A percentile compares a stretch with the other conserved stretches of the same genome.
Conservation (phyloP, 2,888 invertebrate species). For the Drosophila macrospina region DNA sequence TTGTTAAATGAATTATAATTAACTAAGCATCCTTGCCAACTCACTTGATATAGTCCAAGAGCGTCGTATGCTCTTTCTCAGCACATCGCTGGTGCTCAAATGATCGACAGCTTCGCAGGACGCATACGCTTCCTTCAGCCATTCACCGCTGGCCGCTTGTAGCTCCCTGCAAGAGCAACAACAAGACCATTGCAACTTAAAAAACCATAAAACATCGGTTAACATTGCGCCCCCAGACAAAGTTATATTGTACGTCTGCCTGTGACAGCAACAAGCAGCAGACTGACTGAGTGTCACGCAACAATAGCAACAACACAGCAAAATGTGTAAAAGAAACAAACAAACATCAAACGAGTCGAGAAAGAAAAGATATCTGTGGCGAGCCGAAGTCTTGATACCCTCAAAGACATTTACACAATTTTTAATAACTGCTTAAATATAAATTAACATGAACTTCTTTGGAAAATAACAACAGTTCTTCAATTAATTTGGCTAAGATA, state of each 20-base stretch:
- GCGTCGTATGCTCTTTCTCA: constrained; percentile 89
- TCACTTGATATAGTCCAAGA: constrained; percentile 91
- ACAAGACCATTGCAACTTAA: constrained; percentile 79
- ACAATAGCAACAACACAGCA: constrained; percentile 44
- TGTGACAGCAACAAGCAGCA: constrained; percentile 46
- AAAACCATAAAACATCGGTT: constrained; percentile 68
- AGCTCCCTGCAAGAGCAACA: constrained; percentile 88
- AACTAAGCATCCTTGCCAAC: constrained; percentile 71
- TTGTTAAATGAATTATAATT: neutral
- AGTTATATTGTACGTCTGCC: constrained; percentile 50
- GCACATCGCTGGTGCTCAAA: constrained; percentile 88
- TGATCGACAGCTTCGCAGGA: constrained; percentile 86
- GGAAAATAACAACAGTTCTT: too few relatives aligned
- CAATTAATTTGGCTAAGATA: too few relatives aligned
- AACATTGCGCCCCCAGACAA: constrained; percentile 46
- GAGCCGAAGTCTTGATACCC: constrained; percentile 6
- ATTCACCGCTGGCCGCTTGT: constrained; percentile 89
- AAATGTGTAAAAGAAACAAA: constrained; percentile 10
- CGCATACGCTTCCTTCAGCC: constrained; percentile 88
- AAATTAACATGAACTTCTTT: too few relatives aligned
- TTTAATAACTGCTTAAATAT: too few relatives aligned
- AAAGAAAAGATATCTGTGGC: neutral
- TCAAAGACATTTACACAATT: neutral
- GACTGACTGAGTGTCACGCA: constrained; percentile 57
- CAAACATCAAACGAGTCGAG: constrained; percentile 1